Conservation (phyloP, 2,888 invertebrate genomes). For the Ophioninae sp. region DNA sequence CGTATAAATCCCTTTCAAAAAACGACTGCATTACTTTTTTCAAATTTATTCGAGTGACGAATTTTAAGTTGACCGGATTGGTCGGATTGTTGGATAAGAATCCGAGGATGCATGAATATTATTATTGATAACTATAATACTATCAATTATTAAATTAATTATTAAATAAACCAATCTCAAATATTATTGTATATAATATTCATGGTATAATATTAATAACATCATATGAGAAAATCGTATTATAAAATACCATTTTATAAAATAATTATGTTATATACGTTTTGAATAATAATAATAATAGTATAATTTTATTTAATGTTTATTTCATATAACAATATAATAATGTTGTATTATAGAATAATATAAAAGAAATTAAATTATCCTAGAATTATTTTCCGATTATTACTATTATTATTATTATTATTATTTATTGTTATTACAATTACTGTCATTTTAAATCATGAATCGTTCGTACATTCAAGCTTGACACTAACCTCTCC, state of each 20-base stretch:
- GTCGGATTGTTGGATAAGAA: not conserved
- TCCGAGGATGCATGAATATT: too few relatives aligned
- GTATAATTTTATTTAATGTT: not conserved
- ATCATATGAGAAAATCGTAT: too few relatives aligned
- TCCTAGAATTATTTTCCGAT: not conserved
- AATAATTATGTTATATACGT: not conserved
- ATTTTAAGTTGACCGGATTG: not conserved
- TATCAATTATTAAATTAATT: not conserved
- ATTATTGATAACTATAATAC: not conserved
- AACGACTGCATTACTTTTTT: not conserved
- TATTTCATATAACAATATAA: too few relatives aligned
- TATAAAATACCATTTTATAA: not conserved
- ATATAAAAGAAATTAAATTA: not conserved
- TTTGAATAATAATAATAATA: not conserved
- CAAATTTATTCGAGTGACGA: not conserved
- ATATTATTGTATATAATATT: not conserved
- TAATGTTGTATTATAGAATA: too few relatives aligned
- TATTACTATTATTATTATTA: not conserved
- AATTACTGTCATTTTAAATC: constrained; percentile 31
- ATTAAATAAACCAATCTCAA: not conserved
- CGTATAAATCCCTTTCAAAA: not conserved
- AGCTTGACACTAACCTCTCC: constrained; percentile 31
- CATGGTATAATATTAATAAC: not conserved
- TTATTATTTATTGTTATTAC: not conserved
- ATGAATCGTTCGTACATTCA: constrained; percentile 27